phyloP scores from a whole-genome alignment of 2,797 vertebrate genomes.

The Gymnothorax reevesii region DNA sequence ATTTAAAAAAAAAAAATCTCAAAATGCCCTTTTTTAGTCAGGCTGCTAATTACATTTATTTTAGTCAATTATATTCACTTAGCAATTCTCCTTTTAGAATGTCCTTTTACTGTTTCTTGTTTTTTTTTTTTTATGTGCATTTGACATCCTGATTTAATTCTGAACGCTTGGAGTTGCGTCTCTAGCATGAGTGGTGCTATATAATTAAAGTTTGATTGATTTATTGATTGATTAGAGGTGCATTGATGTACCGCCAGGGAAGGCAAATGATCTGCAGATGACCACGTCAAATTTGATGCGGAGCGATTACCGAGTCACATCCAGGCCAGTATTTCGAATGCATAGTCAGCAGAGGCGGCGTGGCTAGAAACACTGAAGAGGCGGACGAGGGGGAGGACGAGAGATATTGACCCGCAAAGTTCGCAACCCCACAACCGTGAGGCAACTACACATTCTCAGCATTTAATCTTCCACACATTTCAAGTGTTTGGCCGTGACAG shows the following conservation, averaged over 20 bases:
- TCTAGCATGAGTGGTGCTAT: no score
- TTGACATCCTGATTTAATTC: no score
- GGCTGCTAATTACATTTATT: no score
- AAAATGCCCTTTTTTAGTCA: no score
- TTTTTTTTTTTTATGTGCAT: no score
- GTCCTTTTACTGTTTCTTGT: no score
- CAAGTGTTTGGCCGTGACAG: slow-evolving; percentile 67
- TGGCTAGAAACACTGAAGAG: background rate
- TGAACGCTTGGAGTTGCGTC: no score
- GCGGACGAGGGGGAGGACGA: slow-evolving; percentile 48
- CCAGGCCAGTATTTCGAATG: background rate
- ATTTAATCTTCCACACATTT: slow-evolving; percentile 62
- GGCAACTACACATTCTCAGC: slow-evolving; percentile 70
- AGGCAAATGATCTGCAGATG: background rate
- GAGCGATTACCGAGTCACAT: background rate
- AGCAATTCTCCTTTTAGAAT: no score
- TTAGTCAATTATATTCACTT: no score
- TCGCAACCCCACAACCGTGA: slow-evolving; percentile 65
- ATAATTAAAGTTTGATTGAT: no score
- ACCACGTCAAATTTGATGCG: background rate
- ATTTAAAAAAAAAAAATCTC: no score
- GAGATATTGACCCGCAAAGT: slow-evolving; percentile 64
- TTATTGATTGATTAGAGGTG: no score
- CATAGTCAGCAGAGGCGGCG: background rate
- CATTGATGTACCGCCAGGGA: background rate